These are phyloP conservation scores for Corythoichthys intestinalis DNA, from an alignment of 2,113 vertebrate genomes.

Conservation along the genomic window DNA sequence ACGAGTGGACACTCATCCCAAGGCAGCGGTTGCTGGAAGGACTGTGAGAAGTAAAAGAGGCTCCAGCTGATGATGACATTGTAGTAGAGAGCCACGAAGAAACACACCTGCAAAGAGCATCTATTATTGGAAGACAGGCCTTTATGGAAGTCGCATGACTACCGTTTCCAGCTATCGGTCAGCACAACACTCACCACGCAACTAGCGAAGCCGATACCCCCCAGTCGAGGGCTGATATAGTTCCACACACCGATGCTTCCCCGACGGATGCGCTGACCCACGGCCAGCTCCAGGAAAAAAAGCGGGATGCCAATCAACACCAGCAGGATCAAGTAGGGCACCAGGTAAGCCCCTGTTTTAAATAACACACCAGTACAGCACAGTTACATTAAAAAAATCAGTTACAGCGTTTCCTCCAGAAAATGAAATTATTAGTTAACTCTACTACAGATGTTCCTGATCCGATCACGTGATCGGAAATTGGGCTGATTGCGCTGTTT, in stretches of 20 bases:
- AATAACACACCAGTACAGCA: background rate
- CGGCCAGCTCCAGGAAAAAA: slow-evolving; percentile 95
- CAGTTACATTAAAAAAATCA: background rate
- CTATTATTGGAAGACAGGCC: background rate
- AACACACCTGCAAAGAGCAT: slow-evolving; percentile 79
- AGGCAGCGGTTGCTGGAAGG: slow-evolving; percentile 93
- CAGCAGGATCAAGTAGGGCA: slow-evolving; percentile 91
- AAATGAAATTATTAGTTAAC: too few species aligned
- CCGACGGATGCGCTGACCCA: slow-evolving; percentile 90
- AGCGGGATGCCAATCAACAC: slow-evolving; percentile 92
- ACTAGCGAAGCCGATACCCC: slow-evolving; percentile 95
- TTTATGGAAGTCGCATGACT: background rate
- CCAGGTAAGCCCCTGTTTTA: slow-evolving; percentile 88
- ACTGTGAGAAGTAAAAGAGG: slow-evolving; percentile 97
- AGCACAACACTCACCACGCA: slow-evolving; percentile 81
- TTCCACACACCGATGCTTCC: slow-evolving; percentile 99
- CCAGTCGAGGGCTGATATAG: slow-evolving; percentile 93
- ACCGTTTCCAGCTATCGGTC: background rate
- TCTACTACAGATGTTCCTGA: too few species aligned
- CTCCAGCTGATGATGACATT: slow-evolving; percentile 99
- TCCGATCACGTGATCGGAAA: too few species aligned
- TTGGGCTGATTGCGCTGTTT: too few species aligned
- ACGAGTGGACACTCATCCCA: slow-evolving; percentile 94
- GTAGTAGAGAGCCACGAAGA: slow-evolving; percentile 96
- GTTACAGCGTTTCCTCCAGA: too few species aligned